Conservation (phyloP, 1,140 invertebrate genomes). For the Microplitis mediator region DNA sequence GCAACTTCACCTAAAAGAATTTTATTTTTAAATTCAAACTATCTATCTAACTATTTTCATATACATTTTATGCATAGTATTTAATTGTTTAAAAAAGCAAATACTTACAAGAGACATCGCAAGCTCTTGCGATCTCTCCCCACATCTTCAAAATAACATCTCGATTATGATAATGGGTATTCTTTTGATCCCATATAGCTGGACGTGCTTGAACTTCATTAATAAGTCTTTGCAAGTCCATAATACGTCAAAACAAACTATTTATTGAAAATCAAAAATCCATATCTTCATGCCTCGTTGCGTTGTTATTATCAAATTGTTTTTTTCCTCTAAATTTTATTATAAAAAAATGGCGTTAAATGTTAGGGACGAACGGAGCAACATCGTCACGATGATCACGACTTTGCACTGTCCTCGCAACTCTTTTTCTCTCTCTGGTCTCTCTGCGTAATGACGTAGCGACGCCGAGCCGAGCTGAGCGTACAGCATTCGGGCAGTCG, state of each 20-base stretch:
- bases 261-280: background rate
- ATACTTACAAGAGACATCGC: conserved; percentile 50
- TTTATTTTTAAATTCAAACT: background rate
- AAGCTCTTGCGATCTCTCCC: conserved; percentile 47
- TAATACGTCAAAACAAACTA: conserved; percentile 27
- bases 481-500: conserved; percentile 16
- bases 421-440: background rate
- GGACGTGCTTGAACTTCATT: conserved; percentile 46
- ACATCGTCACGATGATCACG: conserved; percentile 26
- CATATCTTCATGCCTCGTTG: background rate
- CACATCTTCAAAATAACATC: conserved; percentile 48
- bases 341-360: background rate
- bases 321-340: background rate
- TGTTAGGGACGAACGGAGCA: background rate
- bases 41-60: background rate
- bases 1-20: conserved; percentile 44
- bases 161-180: conserved; percentile 48
- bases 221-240: conserved; percentile 48
- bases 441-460: conserved; percentile 19
- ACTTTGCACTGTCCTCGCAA: conserved; percentile 32
- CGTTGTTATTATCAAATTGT: background rate
- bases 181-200: conserved; percentile 51
- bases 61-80: too few species aligned
- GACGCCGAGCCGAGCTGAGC: conserved; percentile 38
- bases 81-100: background rate